A percentile compares a stretch with the other conserved stretches of the same genome.
phyloP scores from a whole-genome alignment of 1,140 invertebrate genomes.

The Drosophila santomea region DNA sequence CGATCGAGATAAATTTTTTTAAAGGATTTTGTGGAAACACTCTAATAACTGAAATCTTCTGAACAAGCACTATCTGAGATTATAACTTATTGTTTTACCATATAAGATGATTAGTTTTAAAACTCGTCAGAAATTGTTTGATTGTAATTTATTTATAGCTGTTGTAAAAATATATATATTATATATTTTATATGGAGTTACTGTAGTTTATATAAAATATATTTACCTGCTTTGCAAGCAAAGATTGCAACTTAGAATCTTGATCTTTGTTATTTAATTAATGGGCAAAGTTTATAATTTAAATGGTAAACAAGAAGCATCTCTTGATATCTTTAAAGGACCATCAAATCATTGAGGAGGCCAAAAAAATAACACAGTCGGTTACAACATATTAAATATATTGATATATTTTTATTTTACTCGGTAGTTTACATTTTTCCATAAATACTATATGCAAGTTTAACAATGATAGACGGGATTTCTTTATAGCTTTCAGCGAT shows the following conservation, averaged over 20 bases:
- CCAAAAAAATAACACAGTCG: background rate
- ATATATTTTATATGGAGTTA: slow-evolving; percentile 37
- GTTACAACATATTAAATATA: slow-evolving; percentile 41
- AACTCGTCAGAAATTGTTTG: slow-evolving; percentile 6
- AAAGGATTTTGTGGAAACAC: slow-evolving; percentile 6
- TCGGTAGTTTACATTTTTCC: slow-evolving; percentile 21
- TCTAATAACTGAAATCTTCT: background rate
- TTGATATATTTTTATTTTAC: slow-evolving; percentile 29
- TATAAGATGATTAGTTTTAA: slow-evolving; percentile 1
- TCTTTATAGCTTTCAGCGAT: slow-evolving; percentile 48
- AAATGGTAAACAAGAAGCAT: too few species aligned
- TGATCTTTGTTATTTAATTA: background rate
- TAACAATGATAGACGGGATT: slow-evolving; percentile 68
- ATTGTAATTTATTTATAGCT: slow-evolving; percentile 28
- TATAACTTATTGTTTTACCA: slow-evolving; percentile 25
- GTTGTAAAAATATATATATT: slow-evolving; percentile 37
- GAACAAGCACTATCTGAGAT: slow-evolving; percentile 36
- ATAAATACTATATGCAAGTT: slow-evolving; percentile 49
- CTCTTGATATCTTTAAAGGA: too few species aligned
- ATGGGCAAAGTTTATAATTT: too few species aligned
- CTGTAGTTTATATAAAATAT: slow-evolving; percentile 18
- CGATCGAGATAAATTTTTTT: slow-evolving; percentile 36
- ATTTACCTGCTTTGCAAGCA: slow-evolving; percentile 2
- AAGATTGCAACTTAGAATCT: background rate
- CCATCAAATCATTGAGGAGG: background rate